Evolutionary conservation across 35 echinoderm and acorn worm genomes (phyloP), one percentile per base, ranked within the genome.

Genomic region (Diadema setosum): DNA sequence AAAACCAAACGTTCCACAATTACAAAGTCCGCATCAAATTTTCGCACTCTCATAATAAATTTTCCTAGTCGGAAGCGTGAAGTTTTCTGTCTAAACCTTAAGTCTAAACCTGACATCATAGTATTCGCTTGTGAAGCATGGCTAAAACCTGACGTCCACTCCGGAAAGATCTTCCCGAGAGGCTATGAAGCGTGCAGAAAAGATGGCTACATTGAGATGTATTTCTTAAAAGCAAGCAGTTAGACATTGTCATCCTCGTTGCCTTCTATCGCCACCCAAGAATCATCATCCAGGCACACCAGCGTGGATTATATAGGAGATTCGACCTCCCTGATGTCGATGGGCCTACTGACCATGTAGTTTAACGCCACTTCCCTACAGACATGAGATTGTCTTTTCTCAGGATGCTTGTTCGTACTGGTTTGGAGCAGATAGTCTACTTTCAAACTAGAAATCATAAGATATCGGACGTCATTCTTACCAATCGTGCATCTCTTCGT

Each of bases 51-150:
- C 0, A 24, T 5, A 16, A 74, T 87, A 0, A 69, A 87, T 58
- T 88, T 88, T 58, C 86, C 78, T 18, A 88, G 70, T 20, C 2
- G 6, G 14, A 88, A 88, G 73, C 42, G 86, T 33, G 86, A 57
- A 50, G 86, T 58, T 17, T 81, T 88, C 35, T 78, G 70, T 49
- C 78, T 49, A 37, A 5, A 80, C 25, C 12, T 39, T 2, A 49
- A 69, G 3, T 4, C 29, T 21, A 81, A 88, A 35, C 86, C 86
- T 46, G 45, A 78, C 31, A 55, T 88, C 15, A 88, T 88, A 0
- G n/a, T n/a, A n/a, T n/a, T 81, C 6, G 37, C 70, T 6, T 81
- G 70, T 23, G 86, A 88, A 52, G 81, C 86, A 7, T 88, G 86
- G 86, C 50, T 88, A 2, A 81, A 70, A 59, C 69, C 56, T 18